Evolutionary conservation across 2,797 vertebrate species (phyloP), one percentile per base, ranked within the genome.

Genomic region (Cottoperca gobio): DNA sequence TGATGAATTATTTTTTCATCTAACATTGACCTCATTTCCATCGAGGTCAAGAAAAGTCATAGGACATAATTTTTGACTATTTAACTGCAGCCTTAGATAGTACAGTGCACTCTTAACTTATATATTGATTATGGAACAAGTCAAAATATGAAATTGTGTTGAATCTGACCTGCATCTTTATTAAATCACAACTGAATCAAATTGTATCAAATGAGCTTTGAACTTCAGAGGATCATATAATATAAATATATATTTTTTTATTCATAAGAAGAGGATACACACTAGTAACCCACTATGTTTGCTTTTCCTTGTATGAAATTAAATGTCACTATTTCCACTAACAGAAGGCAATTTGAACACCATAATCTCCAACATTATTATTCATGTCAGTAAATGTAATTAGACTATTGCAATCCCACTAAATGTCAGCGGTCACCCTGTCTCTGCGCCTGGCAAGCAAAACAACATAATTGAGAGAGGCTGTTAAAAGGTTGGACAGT

Each of bases 401-500:
- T 62, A 79, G 14, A 69, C 66, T 65, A 11, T 70, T 73, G 33
- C 69, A 82, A 76, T 79, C 67, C 64, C 45, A 46, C 57, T 46
- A 73, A 89, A 90, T 86, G 82, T 88, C 86, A 90, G 67, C 59
- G 46, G 74, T 54, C 71, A 39, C 57, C 60, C n/a, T 1, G 0
- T 54, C 23, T 64, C 8, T 28, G 33, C 9, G 7, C 7, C 23
- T 1, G 21, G 31, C 11, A 58, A 80, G 49, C 53, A 53, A 39
- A 77, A 81, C 50, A 84, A 73, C 62, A 71, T 81, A 58, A 85
- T 60, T 58, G 79, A 87, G 52, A 71, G 50, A 42, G 69, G 76
- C 13, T 52, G 58, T 39, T 24, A 63, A 50, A 67, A 23, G 54
- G 57, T 43, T 21, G 61, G 68, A 66, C 53, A 62, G 73, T 8